Base-by-base conservation (phyloP, 2,888 invertebrate species). In the Sthenelais limicola region DNA sequence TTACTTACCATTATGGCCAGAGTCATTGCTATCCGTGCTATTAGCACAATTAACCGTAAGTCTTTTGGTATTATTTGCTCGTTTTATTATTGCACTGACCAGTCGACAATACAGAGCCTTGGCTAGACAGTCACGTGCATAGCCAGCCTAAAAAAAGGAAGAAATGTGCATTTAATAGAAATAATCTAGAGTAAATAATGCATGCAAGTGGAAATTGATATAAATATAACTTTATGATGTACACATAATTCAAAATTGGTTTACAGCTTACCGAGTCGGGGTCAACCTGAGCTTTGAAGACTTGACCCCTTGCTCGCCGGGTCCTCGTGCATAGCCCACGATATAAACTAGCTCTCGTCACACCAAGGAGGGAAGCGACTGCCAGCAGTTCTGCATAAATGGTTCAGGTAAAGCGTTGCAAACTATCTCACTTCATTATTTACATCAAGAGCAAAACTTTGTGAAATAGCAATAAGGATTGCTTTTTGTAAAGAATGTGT, bases 101-200 rank as follows among this genome's bases (percentile, higher is more conserved):
- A 96, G 96, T 80, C 97, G 93, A 87, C 95, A 96, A 89, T 97
- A 97, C 38, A 97, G 90, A 24, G 97, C 96, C 89, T 95, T 95
- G 38, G 96, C 94, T 80, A 96, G 90, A 74, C 94, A 93, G 89
- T 97, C 94, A 80, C 96, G 90, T n/a, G 94, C 94, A 90, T 92
- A 92, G 84, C 94, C 93, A 15, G 95, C 94, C 91, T 91, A 83
- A 30, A 82, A 80, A 72, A 81, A 47, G 62, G n/a, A n/a, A n/a
- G n/a, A n/a, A n/a, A n/a, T 18, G 24, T 52, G 21, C n/a, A n/a
- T n/a, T n/a, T n/a, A n/a, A n/a, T n/a, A n/a, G n/a, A n/a, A n/a
- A n/a, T n/a, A 3, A 7, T 3, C 24, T 5, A 24, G 28, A 30
- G n/a, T 15, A 18, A 43, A 43, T 15, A 9, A 43, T 43, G 43